phyloP scores from a whole-genome alignment of 2,888 invertebrate genomes.

The Drosophila falleni region DNA sequence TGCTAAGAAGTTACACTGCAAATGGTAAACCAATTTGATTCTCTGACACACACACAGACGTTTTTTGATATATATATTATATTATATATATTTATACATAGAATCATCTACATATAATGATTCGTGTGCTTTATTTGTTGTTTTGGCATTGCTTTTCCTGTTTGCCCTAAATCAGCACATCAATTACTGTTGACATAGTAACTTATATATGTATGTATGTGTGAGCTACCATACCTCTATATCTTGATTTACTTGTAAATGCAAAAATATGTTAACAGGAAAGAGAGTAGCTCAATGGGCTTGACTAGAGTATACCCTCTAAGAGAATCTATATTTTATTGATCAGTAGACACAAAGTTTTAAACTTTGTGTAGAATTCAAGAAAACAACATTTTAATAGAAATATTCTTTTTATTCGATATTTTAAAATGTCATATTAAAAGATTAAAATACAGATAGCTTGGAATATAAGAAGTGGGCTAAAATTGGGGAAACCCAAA shows the following conservation, averaged over 20 bases:
- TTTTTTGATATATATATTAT: slow-evolving; percentile 1
- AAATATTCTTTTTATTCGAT: no score
- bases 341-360: not conserved
- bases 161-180: slow-evolving; percentile 46
- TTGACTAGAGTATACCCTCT: not conserved
- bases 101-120: not conserved
- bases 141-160: slow-evolving; percentile 31
- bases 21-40: slow-evolving; percentile 7
- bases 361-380: no score
- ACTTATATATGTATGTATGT: slow-evolving; percentile 19
- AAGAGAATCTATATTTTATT: no score
- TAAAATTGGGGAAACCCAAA: no score
- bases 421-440: no score
- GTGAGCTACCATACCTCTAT: not conserved
- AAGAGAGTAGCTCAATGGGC: not conserved
- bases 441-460: no score
- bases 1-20: slow-evolving; percentile 3
- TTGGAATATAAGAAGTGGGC: no score
- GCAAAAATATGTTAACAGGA: slow-evolving; percentile 21
- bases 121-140: slow-evolving; percentile 23
- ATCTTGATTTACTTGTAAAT: slow-evolving; percentile 3
- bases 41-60: not conserved
- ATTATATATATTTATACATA: not conserved
- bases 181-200: slow-evolving; percentile 65
- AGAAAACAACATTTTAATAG: no score